A percentile compares a stretch with the other conserved stretches of the same genome.
Conservation (phyloP, 2,888 invertebrate genomes). For the Oxystoma pomonae region DNA sequence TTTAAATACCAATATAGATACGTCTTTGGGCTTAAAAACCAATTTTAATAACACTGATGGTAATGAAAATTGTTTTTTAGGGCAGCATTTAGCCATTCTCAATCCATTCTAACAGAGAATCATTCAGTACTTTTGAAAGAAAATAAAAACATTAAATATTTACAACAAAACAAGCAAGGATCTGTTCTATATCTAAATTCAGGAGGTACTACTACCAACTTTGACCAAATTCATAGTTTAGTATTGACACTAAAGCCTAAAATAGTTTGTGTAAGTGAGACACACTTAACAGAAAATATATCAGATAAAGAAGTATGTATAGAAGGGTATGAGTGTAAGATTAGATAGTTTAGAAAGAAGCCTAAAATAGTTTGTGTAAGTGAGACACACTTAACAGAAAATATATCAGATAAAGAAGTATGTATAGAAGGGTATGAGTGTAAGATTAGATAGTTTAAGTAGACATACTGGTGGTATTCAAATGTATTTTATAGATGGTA, state of each 20-base stretch:
- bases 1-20: too few species aligned
- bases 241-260: neutral
- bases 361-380: neutral
- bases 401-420: neutral
- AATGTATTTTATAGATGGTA: neutral
- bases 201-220: neutral
- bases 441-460: neutral
- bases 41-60: too few species aligned
- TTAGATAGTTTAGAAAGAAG: neutral
- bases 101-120: too few species aligned
- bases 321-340: neutral
- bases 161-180: too few species aligned
- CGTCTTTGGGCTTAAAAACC: too few species aligned
- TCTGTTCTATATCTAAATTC: neutral
- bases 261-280: neutral
- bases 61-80: too few species aligned
- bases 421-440: neutral
- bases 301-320: neutral
- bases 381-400: neutral
- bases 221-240: neutral
- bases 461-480: neutral
- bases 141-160: neutral
- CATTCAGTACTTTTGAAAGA: too few species aligned
- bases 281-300: neutral
- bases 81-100: too few species aligned